phyloP scores from a whole-genome alignment of 2,888 invertebrate species.

The Cryptus armator region DNA sequence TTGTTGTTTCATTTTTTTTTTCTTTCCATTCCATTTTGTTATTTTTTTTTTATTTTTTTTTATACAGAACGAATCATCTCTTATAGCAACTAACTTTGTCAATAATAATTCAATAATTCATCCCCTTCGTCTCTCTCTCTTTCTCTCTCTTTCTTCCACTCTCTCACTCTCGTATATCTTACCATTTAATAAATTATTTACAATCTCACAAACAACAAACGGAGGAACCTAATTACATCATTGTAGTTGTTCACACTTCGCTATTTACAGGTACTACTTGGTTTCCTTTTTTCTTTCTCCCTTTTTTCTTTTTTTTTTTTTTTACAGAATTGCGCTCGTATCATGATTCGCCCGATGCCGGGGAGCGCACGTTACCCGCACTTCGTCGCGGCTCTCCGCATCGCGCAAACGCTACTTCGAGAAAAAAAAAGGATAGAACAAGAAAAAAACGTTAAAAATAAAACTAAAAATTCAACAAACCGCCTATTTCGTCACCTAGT shows the following conservation, averaged over 20 bases:
- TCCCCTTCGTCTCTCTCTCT: constrained; percentile 62
- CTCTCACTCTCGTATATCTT: constrained; percentile 77
- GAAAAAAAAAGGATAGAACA: constrained; percentile 58
- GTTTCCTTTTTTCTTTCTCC: constrained; percentile 73
- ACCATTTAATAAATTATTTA: constrained; percentile 85
- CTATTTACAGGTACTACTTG: constrained; percentile 85
- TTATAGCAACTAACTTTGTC: constrained; percentile 82
- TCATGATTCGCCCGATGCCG: constrained; percentile 40
- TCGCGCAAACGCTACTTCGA: constrained; percentile 71
- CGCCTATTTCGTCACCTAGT: constrained; percentile 80
- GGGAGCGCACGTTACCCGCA: neutral
- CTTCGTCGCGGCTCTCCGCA: constrained; percentile 48
- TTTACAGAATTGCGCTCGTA: constrained; percentile 77
- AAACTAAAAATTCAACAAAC: constrained; percentile 75
- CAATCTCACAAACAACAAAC: constrained; percentile 85
- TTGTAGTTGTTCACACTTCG: constrained; percentile 83
- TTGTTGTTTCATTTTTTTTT: constrained; percentile 77
- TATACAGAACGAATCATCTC: constrained; percentile 81
- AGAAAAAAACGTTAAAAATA: constrained; percentile 51
- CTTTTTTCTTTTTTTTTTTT: constrained; percentile 72
- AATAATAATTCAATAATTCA: constrained; percentile 79
- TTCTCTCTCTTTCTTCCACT: constrained; percentile 72
- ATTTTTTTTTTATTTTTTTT: constrained; percentile 72
- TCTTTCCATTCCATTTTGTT: constrained; percentile 58
- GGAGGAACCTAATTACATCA: constrained; percentile 85